phyloP scores from a whole-genome alignment of 35 echinoderm and acorn worm species.

The Acanthaster planci region DNA sequence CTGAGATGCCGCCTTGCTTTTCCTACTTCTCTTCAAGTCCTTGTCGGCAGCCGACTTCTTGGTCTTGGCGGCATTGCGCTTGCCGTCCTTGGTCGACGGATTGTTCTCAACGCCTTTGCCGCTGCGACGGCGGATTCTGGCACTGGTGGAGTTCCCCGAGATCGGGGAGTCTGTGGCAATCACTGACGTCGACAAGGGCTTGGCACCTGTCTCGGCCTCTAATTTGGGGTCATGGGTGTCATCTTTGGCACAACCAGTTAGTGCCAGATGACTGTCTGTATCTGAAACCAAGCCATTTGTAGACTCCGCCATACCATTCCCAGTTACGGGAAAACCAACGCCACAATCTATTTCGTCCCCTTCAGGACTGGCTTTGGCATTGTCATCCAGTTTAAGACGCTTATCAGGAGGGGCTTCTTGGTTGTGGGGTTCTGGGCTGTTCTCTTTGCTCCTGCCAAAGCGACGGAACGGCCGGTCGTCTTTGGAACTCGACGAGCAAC shows the following conservation, averaged over 20 bases:
- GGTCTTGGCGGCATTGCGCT: not conserved
- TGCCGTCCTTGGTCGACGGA: not conserved
- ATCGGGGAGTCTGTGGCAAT: not conserved
- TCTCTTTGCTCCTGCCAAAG: conserved; percentile 52
- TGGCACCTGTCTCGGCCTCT: not conserved
- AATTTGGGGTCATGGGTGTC: not conserved
- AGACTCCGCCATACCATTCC: not conserved
- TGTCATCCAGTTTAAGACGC: not conserved
- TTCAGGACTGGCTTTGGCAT: not conserved
- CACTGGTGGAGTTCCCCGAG: not conserved
- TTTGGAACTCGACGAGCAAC: conserved; percentile 42
- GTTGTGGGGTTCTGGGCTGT: not conserved
- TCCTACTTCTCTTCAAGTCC: conserved; percentile 35
- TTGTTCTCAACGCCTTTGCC: not conserved
- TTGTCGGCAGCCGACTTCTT: conserved; percentile 47
- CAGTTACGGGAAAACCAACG: not conserved
- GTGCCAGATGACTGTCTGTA: not conserved
- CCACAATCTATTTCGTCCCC: not conserved
- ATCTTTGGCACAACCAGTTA: not conserved
- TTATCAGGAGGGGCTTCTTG: conserved; percentile 5
- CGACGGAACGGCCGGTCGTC: conserved; percentile 73
- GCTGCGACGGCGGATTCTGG: conserved; percentile 31
- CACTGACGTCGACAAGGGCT: not conserved
- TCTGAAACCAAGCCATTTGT: not conserved
- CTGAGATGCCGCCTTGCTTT: conserved; percentile 33